Evolutionary conservation across 1,140 invertebrate species (phyloP), one percentile per base, ranked within the genome.

Genomic region (Cyclina sinensis): DNA sequence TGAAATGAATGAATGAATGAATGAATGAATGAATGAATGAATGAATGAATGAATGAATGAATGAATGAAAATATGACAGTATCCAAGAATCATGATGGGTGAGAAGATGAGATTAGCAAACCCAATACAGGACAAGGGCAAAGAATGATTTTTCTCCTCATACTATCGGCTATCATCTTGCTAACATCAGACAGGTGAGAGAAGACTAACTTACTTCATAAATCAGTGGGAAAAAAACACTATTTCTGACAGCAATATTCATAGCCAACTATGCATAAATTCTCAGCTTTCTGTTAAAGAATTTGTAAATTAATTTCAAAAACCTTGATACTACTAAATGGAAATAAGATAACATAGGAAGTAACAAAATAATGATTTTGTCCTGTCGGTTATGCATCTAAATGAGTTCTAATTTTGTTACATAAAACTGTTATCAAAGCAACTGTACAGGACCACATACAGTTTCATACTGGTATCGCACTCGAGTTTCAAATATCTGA

Each of bases 261-360:
- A 70, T 30, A 37, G 21, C 32, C 32, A 70, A 27, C 65, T 18
- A 70, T 37, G 32, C 65, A 70, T 39, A 70, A 27, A 70, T 70
- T 70, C 65, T 70, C 65, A 70, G 37, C 24, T 70, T 70, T 39
- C 32, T 70, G 65, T 70, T 11, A 37, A 70, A 70, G 32, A 70
- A 70, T 70, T 70, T 70, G 65, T 39, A 70, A 37, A 70, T 70
- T 70, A 37, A 70, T 70, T 70, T 70, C 37, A 16, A 37, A 70
- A 70, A 70, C 65, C 12, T 70, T 70, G 65, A 70, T 65, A 65
- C 11, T 35, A 30, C n/a, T 24, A 30, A 70, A 70, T 37, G 14
- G 65, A 70, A 37, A 70, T 70, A 37, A 9, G 65, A 70, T 70
- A 70, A 70, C 32, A 70, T 70, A 37, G 32, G 32, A 70, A 70